Percentiles rank a stretch among this genome's conserved stretches.
phyloP scores from a whole-genome alignment of 2,888 invertebrate genomes.

The Drosophila percnosoma region DNA sequence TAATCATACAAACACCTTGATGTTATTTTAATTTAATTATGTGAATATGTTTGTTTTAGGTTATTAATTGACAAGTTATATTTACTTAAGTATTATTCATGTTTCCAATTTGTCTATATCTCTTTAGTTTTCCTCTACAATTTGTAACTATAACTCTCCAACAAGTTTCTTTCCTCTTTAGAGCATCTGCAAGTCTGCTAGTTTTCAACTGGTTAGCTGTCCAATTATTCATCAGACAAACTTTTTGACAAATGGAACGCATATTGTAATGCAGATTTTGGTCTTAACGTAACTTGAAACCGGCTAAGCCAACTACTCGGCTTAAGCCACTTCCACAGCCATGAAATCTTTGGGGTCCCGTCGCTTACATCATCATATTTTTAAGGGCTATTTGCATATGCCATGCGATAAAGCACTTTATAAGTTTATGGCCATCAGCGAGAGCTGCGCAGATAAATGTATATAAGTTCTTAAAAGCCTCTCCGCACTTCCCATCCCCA shows the following conservation, averaged over 20 bases:
- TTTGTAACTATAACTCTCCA: not conserved
- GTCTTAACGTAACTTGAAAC: constrained; percentile 50
- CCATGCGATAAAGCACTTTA: constrained; percentile 53
- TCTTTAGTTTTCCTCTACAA: not conserved
- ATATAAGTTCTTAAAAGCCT: constrained; percentile 58
- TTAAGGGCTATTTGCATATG: constrained; percentile 50
- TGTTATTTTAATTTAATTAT: not conserved
- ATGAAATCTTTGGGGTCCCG: not conserved
- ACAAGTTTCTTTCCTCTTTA: not conserved
- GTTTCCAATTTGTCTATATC: not conserved
- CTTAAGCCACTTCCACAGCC: constrained; percentile 16
- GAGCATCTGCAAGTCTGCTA: constrained; percentile 21
- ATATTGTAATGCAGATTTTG: constrained; percentile 73
- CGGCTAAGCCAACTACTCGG: constrained; percentile 30
- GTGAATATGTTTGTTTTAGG: not conserved
- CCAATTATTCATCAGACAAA: constrained; percentile 42
- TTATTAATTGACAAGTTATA: not conserved
- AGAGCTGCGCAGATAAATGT: constrained; percentile 38
- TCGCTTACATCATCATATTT: constrained; percentile 44
- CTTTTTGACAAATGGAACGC: constrained; percentile 63
- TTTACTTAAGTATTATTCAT: not conserved
- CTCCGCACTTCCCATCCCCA: constrained; percentile 1
- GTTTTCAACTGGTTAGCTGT: constrained; percentile 14
- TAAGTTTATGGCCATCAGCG: constrained; percentile 49
- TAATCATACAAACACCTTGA: not conserved